Conservation (phyloP, 2,888 invertebrate species). For the Malacosoma neustria region DNA sequence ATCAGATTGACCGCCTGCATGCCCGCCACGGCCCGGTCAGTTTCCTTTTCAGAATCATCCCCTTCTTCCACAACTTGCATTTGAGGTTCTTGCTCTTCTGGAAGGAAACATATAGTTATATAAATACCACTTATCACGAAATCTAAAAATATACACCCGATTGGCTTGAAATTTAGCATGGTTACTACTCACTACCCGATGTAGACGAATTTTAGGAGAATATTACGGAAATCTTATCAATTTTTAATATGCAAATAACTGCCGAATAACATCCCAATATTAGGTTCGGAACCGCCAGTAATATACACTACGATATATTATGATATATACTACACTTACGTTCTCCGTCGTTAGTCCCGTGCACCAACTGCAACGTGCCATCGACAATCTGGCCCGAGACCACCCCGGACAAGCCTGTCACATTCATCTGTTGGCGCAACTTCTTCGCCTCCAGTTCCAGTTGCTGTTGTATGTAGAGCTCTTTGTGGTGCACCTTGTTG, state of each 20-base stretch:
- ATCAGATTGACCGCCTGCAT: conserved; percentile 38
- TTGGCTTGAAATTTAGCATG: too few species aligned
- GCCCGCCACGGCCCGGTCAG: conserved; percentile 51
- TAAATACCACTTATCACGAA: too few species aligned
- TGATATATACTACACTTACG: too few species aligned
- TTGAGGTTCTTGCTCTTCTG: conserved; percentile 40
- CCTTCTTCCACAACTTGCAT: conserved; percentile 51
- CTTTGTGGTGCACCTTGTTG: conserved; percentile 72
- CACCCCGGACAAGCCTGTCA: conserved; percentile 48
- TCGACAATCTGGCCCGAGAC: conserved; percentile 59
- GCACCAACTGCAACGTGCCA: conserved; percentile 48
- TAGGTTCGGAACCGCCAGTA: too few species aligned
- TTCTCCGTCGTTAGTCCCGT: conserved; percentile 6
- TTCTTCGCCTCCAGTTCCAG: conserved; percentile 61
- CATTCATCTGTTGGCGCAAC: conserved; percentile 54
- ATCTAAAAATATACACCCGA: too few species aligned
- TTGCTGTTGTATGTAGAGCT: conserved; percentile 60
- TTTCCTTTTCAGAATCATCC: conserved; percentile 44
- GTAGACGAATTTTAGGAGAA: too few species aligned
- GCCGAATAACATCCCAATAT: too few species aligned
- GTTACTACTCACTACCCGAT: too few species aligned
- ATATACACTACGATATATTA: too few species aligned
- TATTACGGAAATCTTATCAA: too few species aligned
- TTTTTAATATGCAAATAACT: too few species aligned
- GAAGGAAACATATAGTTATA: too few species aligned